Base-by-base conservation (phyloP, 2,888 invertebrate species). In the Entomobrya multifasciata region DNA sequence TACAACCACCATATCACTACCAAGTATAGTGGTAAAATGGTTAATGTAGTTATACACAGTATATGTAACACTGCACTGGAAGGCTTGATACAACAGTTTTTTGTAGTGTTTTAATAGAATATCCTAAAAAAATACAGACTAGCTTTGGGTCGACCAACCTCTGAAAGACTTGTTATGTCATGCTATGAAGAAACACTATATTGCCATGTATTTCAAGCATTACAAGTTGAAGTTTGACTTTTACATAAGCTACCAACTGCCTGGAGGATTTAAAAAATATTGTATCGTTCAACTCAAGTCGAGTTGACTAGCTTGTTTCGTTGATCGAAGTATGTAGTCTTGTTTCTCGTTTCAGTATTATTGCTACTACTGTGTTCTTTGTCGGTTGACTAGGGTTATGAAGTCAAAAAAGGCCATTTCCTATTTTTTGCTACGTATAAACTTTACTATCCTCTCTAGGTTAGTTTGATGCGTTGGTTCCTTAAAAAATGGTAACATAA, bases 251-350 rank as follows among this genome's bases (percentile, higher is more conserved):
- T 36, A 57, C 44, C 20, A 57, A 62, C 62, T 74, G 82, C 82
- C 82, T 82, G 72, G 82, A 72, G 82, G 72, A 25, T 74, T 49
- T 72, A 57, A 72, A 74, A 82, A 82, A 74, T 44, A 47, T 49
- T 13, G 47, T 49, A 72, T 49, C 49, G 72, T n/a, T 49, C 49
- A 4, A 20, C n/a, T 11, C 47, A 72, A 72, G 72, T 72, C 25
- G 47, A 52, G 27, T 52, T 72, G 72, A 52, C 49, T 72, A 72
- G 52, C 72, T 49, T 72, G 22, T 52, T 49, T 49, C 49, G 27
- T 27, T 49, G 25, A 0, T 65, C 65, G 20, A 22, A 36, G 36
- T 36, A 36, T 4, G 4, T 36, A 36, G 36, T 25, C 30, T 20
- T 13, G 10, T 52, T 25, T 6, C 25, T 25, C 25, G 11, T 10